Evolutionary conservation across 2,113 vertebrate species (phyloP).

Genomic region (Anseranas semipalmata): DNA sequence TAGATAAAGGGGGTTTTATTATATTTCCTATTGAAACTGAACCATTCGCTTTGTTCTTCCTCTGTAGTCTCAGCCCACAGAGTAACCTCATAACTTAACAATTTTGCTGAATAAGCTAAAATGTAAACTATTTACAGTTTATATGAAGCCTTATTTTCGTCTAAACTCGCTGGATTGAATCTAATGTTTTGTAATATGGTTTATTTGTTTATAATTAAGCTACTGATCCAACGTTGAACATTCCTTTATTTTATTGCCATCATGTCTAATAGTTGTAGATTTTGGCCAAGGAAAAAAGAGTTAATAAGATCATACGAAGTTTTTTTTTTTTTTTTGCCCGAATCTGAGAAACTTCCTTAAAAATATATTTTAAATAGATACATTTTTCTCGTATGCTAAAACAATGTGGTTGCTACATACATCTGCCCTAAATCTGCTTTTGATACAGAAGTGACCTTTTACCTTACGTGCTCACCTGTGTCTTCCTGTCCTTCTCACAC

Average conservation of each 20-base stretch:
- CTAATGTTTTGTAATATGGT: not conserved
- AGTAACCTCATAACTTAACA: slow-evolving; percentile 64
- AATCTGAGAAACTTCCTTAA: slow-evolving; percentile 42
- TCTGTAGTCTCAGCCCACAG: slow-evolving; percentile 48
- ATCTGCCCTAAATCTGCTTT: not conserved
- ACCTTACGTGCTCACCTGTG: not conserved
- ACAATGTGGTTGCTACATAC: not conserved
- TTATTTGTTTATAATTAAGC: not conserved
- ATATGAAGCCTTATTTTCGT: not conserved
- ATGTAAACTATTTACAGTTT: slow-evolving; percentile 36
- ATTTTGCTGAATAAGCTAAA: slow-evolving; percentile 41
- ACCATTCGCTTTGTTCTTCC: slow-evolving; percentile 70
- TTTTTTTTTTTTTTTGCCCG: not conserved
- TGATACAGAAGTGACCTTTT: not conserved
- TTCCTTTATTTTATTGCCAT: not conserved
- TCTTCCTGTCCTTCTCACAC: not conserved
- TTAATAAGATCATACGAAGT: slow-evolving; percentile 24
- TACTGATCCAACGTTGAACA: accelerated
- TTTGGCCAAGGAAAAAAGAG: not conserved
- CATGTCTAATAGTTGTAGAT: not conserved
- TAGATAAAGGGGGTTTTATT: slow-evolving; percentile 79
- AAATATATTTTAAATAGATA: not conserved
- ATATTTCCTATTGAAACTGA: slow-evolving; percentile 80
- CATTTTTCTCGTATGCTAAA: not conserved
- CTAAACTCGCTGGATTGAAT: not conserved